phyloP scores from a whole-genome alignment of 2,113 vertebrate species.

The Orycteropus afer region DNA sequence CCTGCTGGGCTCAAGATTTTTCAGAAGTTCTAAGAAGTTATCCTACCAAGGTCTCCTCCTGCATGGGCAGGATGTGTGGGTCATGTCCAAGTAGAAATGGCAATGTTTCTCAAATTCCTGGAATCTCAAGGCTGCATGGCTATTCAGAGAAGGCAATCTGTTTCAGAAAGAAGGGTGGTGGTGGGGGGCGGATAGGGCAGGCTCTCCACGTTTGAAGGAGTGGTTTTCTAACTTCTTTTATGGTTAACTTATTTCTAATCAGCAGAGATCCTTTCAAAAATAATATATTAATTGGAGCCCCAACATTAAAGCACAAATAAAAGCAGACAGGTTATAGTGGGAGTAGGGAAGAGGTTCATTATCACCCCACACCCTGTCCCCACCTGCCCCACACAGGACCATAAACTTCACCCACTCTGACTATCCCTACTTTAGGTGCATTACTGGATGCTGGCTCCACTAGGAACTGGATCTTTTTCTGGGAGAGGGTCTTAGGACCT shows the following conservation, averaged over 20 bases:
- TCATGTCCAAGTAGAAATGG: conserved; percentile 70
- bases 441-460: not conserved
- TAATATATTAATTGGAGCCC: conserved; percentile 12
- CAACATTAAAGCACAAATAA: conserved; percentile 32
- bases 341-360: not conserved
- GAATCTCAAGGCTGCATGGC: conserved; percentile 9
- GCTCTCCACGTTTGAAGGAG: not conserved
- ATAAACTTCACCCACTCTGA: not conserved
- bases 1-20: conserved; percentile 43
- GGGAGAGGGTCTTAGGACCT: not conserved
- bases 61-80: conserved; percentile 68
- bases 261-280: conserved; percentile 47
- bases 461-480: not conserved
- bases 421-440: not conserved
- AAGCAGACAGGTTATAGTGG: not conserved
- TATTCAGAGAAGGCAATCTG: conserved; percentile 48
- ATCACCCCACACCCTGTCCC: not conserved
- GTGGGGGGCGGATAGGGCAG: not conserved
- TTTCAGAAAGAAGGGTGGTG: conserved; percentile 46
- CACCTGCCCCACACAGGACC: too few species aligned
- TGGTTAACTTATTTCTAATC: conserved; percentile 58
- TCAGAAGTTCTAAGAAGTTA: conserved; percentile 68
- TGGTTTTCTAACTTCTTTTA: conserved; percentile 23
- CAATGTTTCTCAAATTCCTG: conserved; percentile 71
- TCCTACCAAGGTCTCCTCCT: conserved; percentile 24